phyloP scores from a whole-genome alignment of 1,140 invertebrate genomes.

The Brachionus calyciflorus region DNA sequence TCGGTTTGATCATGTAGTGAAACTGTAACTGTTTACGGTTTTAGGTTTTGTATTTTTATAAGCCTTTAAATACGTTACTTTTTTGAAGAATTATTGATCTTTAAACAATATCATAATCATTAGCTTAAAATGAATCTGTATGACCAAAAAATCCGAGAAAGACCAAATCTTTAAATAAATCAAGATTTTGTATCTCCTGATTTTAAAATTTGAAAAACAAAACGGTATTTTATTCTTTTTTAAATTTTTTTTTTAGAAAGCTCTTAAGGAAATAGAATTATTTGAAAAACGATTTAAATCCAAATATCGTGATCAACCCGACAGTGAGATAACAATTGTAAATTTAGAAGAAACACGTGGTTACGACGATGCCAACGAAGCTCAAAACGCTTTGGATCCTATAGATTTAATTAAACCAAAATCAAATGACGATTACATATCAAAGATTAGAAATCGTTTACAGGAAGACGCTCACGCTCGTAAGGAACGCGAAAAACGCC shows the following conservation, averaged over 20 bases:
- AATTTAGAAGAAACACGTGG: slow-evolving; percentile 26
- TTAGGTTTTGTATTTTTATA: too few relatives aligned
- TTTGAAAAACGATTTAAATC: slow-evolving; percentile 41
- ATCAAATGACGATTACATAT: slow-evolving; percentile 59
- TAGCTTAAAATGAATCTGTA: too few relatives aligned
- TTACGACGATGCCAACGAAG: slow-evolving; percentile 48
- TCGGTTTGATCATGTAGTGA: too few relatives aligned
- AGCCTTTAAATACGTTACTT: too few relatives aligned
- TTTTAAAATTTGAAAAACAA: background rate
- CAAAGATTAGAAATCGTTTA: slow-evolving; percentile 56
- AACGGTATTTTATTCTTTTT: too few relatives aligned
- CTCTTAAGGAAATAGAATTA: slow-evolving; percentile 19
- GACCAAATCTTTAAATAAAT: background rate
- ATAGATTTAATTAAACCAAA: slow-evolving; percentile 51
- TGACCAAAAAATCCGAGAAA: too few relatives aligned
- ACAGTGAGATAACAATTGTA: slow-evolving; percentile 25
- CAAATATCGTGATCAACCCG: slow-evolving; percentile 11
- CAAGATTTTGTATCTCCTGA: background rate
- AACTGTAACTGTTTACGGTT: too few relatives aligned
- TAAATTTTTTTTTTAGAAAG: slow-evolving; percentile 24
- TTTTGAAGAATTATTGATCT: too few relatives aligned
- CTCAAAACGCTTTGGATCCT: slow-evolving; percentile 38
- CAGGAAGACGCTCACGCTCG: slow-evolving; percentile 58
- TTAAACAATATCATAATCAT: too few relatives aligned
- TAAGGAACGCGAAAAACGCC: slow-evolving; percentile 58